Conservation (phyloP, 2,888 invertebrate species). For the Himalopsyche tibetana region DNA sequence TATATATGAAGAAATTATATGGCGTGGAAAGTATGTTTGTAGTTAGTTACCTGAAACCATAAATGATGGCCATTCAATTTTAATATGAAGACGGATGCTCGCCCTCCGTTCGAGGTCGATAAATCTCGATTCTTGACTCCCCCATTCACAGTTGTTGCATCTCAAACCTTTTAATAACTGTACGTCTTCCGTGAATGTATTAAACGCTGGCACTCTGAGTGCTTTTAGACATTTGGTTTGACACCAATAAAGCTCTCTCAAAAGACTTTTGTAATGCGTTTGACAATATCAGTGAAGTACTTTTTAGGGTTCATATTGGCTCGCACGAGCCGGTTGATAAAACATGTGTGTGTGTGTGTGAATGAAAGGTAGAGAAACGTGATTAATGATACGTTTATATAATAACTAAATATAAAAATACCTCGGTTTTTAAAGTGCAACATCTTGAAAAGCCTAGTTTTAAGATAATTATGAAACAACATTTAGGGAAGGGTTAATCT, state of each 20-base stretch:
- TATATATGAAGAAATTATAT: background rate
- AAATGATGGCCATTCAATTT: constrained; percentile 23
- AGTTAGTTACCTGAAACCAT: background rate
- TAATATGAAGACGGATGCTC: constrained; percentile 23
- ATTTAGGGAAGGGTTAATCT: too few species aligned
- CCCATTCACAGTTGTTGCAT: constrained; percentile 57
- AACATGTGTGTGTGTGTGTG: too few species aligned
- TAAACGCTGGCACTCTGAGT: constrained; percentile 60
- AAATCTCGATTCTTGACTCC: constrained; percentile 59
- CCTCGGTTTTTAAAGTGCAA: too few species aligned
- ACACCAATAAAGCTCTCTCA: constrained; percentile 62
- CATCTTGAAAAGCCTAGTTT: too few species aligned
- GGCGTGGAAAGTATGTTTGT: background rate
- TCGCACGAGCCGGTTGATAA: too few species aligned
- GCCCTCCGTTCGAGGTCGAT: constrained; percentile 46
- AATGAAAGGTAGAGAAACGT: too few species aligned
- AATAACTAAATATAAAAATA: too few species aligned
- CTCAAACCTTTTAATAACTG: constrained; percentile 65
- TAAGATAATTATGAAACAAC: too few species aligned
- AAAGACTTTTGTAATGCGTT: constrained; percentile 52
- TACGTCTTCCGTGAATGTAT: constrained; percentile 60
- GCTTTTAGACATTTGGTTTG: constrained; percentile 65
- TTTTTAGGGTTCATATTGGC: too few species aligned
- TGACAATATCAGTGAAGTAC: constrained; percentile 1
- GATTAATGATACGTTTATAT: too few species aligned